These are phyloP conservation scores for Esox lucius DNA, from an alignment of 2,797 vertebrate species.

Conservation along the genomic window DNA sequence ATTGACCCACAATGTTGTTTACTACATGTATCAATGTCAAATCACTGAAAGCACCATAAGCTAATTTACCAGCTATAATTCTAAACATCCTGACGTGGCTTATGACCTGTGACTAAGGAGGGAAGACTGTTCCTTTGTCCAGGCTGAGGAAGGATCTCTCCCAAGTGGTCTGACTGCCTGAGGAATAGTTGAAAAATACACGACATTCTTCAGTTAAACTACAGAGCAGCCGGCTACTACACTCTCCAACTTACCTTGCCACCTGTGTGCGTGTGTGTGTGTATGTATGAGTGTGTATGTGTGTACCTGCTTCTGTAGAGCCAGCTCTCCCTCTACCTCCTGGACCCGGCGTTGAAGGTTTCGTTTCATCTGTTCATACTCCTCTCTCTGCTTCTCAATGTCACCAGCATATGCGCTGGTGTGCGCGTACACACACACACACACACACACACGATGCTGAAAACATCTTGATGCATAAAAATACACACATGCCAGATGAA, in stretches of 20 bases:
- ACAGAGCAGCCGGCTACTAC: not conserved
- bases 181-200: no score
- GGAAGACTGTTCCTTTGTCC: conserved; percentile 20
- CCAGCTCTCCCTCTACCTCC: conserved; percentile 70
- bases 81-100: no score
- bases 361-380: conserved; percentile 68
- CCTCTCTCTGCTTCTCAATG: conserved; percentile 63
- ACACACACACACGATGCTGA: conserved; percentile 6
- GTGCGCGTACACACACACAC: conserved; percentile 23
- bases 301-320: conserved; percentile 78
- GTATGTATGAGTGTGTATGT: conserved; percentile 8
- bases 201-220: no score
- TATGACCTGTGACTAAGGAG: not conserved
- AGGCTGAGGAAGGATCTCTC: conserved; percentile 35
- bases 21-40: no score
- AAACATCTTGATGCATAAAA: not conserved
- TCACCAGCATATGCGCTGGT: conserved; percentile 66
- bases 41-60: no score
- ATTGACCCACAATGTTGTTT: no score
- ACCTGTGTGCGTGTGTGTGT: conserved; percentile 3
- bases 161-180: no score
- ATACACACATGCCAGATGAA: not conserved
- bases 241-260: not conserved
- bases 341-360: conserved; percentile 67
- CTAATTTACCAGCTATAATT: no score